A percentile compares a stretch with the other conserved stretches of the same genome.
phyloP scores from a whole-genome alignment of 2,888 invertebrate species.

The Gari tellinella region DNA sequence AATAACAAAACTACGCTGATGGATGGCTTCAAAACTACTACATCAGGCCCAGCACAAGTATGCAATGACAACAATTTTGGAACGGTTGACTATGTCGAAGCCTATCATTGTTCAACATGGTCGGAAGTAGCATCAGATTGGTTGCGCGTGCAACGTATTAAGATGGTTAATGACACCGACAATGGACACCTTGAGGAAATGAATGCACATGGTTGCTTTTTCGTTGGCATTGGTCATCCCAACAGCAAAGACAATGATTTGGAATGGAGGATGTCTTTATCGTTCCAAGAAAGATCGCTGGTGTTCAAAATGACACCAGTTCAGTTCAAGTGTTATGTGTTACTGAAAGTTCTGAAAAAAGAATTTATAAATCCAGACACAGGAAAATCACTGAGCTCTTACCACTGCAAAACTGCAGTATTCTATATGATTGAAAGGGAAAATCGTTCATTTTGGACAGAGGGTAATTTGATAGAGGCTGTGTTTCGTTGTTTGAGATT shows the following conservation, averaged over 20 bases:
- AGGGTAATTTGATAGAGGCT: not conserved
- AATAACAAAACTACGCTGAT: not conserved
- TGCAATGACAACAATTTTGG: slow-evolving; percentile 2
- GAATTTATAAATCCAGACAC: not conserved
- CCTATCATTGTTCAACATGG: not conserved
- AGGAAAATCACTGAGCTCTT: not conserved
- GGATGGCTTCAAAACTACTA: not conserved
- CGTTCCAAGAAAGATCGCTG: not conserved
- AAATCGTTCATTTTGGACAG: not conserved
- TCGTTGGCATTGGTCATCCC: slow-evolving; percentile 6
- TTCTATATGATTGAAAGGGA: not conserved
- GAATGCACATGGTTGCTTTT: not conserved
- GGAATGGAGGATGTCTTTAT: not conserved
- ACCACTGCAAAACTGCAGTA: slow-evolving; percentile 1
- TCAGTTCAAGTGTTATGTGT: slow-evolving; percentile 31
- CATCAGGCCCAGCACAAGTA: not conserved
- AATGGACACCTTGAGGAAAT: not conserved
- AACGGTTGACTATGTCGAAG: not conserved
- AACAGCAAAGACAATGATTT: not conserved
- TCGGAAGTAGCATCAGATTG: not conserved
- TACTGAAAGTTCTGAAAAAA: slow-evolving; percentile 20
- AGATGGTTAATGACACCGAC: too few relatives aligned
- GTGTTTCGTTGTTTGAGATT: not conserved
- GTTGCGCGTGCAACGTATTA: not conserved
- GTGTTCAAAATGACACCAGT: slow-evolving; percentile 5